Base-by-base conservation (phyloP, 2,113 vertebrate species). In the Podarcis muralis region DNA sequence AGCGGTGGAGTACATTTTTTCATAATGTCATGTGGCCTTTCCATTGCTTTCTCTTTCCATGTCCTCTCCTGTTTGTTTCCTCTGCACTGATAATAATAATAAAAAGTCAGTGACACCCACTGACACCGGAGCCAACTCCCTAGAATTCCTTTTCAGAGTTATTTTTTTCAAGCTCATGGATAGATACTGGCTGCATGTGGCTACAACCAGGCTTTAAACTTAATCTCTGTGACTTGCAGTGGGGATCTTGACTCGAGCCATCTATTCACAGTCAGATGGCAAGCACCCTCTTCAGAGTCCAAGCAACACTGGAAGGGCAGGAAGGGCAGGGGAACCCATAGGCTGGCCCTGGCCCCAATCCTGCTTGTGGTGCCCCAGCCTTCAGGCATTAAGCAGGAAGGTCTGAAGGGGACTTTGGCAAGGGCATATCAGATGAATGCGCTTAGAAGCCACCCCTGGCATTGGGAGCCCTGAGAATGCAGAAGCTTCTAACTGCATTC, bases 21-120 rank as follows among this genome's bases (percentile, higher is more conserved):
- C 0, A 25, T 89, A 90, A 91, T 78, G 37, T 78, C 69, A 87
- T 81, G 53, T 87, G 79, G 68, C 84, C 82, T 88, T 66, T 90
- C 90, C 6, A 59, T 88, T 93, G 94, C 82, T 92, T 79, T 87
- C 11, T 86, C 76, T 88, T 88, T 88, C 87, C 87, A 88, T 81
- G 65, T 81, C 65, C 83, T 87, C 69, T 81, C 59, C 79, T 91
- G 88, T 75, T 12, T 83, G 74, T 76, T 90, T 53, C 32, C 71
- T 48, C 78, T 93, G 0, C 71, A 59, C 90, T 80, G 84, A 3
- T 68, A 78, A 87, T 68, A 77, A 76, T 57, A 57, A 30, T 16
- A 76, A 81, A 83, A 75, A 89, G 3, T 23, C 9, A 0, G 30
- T 30, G 62, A 84, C 85, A 87, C 78, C 43, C 88, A 81, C 74